phyloP scores from a whole-genome alignment of 2,888 invertebrate species.

The Portevinia maculata region DNA sequence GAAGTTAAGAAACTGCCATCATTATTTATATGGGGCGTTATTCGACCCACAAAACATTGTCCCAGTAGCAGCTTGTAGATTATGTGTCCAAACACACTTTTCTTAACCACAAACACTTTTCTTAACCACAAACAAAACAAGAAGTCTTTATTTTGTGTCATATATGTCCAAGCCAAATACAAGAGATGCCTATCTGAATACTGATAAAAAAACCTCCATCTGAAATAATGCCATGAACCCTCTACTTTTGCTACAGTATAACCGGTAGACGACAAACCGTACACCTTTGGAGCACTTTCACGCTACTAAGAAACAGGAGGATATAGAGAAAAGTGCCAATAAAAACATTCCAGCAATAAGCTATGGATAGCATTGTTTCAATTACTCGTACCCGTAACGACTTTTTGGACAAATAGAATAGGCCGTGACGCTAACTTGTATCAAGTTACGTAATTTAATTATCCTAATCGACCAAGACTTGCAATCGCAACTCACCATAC shows the following conservation, averaged over 20 bases:
- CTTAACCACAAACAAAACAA: too few species aligned
- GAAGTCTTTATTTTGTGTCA: too few species aligned
- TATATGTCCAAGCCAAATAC: too few species aligned
- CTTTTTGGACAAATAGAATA: constrained; percentile 49
- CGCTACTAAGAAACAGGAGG: background rate
- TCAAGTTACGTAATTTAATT: constrained; percentile 68
- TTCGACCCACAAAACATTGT: too few species aligned
- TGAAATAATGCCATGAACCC: constrained; percentile 44
- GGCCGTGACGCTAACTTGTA: constrained; percentile 53
- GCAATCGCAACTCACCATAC: constrained; percentile 29
- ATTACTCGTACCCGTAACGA: constrained; percentile 1
- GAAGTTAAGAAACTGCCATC: background rate
- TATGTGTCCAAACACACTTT: too few species aligned
- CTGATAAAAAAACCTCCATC: background rate
- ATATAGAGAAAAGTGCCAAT: background rate
- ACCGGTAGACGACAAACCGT: constrained; percentile 15
- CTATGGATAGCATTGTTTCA: constrained; percentile 28
- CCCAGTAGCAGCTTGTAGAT: too few species aligned
- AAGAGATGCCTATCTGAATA: too few species aligned
- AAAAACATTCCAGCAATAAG: constrained; percentile 32
- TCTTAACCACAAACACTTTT: too few species aligned
- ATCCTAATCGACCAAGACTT: constrained; percentile 54
- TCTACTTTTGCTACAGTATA: constrained; percentile 13
- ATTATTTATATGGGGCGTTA: too few species aligned
- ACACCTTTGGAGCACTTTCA: constrained; percentile 35